Evolutionary conservation across 2,888 invertebrate genomes (phyloP).

Genomic region (Electrophaes corylata): DNA sequence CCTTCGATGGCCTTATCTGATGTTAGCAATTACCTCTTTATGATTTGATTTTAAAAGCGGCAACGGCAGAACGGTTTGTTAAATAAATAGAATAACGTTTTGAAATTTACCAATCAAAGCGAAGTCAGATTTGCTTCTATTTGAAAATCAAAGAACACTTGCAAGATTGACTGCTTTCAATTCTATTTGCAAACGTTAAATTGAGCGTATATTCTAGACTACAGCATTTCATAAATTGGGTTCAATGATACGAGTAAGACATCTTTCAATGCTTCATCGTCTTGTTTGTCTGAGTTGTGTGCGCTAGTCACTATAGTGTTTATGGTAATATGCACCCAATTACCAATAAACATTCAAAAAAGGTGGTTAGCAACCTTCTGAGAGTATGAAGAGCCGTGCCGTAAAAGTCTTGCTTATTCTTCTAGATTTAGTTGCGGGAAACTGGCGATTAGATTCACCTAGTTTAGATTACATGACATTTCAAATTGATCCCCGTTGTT

Average conservation of each 20-base stretch:
- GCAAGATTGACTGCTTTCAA: conserved; percentile 18
- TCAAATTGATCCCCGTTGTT: too few species aligned
- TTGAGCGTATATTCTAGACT: conserved; percentile 11
- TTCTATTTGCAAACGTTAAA: conserved; percentile 13
- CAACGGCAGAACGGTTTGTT: background rate
- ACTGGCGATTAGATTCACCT: too few species aligned
- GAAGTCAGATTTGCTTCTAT: conserved; percentile 13
- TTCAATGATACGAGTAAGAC: conserved; percentile 15
- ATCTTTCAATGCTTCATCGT: conserved; percentile 13
- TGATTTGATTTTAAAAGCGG: conserved; percentile 13
- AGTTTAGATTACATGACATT: too few species aligned
- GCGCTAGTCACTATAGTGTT: conserved; percentile 6
- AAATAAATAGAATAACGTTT: too few species aligned
- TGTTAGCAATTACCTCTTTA: conserved; percentile 3
- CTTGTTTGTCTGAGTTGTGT: conserved; percentile 12
- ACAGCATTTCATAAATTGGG: conserved; percentile 3
- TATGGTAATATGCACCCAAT: conserved; percentile 10
- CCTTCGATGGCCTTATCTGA: background rate
- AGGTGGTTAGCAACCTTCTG: background rate
- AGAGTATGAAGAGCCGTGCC: too few species aligned
- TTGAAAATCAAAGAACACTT: conserved; percentile 10
- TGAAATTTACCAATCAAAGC: conserved; percentile 8
- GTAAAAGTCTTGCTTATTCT: too few species aligned
- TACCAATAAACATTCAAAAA: conserved; percentile 1
- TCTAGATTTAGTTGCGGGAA: too few species aligned